Conservation (phyloP, 2,888 invertebrate species). For the Tinea trinotella region DNA sequence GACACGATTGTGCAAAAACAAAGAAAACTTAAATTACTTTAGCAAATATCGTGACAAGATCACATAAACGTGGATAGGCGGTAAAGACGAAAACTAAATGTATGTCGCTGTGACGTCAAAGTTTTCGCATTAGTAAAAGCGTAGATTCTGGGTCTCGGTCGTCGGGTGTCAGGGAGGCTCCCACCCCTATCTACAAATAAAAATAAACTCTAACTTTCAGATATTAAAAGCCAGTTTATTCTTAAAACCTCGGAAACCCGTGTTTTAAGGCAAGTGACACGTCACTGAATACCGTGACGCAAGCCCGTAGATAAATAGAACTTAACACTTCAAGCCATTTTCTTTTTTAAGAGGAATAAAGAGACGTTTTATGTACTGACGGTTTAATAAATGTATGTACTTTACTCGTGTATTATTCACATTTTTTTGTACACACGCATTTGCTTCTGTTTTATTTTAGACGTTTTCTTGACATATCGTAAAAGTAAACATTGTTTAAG, state of each 20-base stretch:
- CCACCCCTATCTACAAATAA: neutral
- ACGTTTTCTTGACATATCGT: neutral
- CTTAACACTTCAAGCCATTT: conserved; percentile 14
- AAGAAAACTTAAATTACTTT: conserved; percentile 14
- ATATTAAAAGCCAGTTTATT: neutral
- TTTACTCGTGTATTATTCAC: neutral
- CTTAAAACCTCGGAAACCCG: neutral
- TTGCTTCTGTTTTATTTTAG: neutral
- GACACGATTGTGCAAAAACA: neutral
- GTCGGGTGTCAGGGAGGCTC: conserved; percentile 27
- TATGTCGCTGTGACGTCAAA: conserved; percentile 55
- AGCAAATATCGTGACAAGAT: conserved; percentile 6
- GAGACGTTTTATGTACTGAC: conserved; percentile 19
- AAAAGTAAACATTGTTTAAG: neutral
- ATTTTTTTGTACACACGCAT: conserved; percentile 12
- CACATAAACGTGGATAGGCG: conserved; percentile 15
- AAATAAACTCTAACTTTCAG: neutral
- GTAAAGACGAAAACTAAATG: conserved; percentile 26
- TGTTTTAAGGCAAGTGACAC: conserved; percentile 12
- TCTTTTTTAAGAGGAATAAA: conserved; percentile 7
- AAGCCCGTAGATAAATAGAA: conserved; percentile 3
- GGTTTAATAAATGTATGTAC: neutral
- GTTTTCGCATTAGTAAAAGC: conserved; percentile 54
- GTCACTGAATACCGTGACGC: conserved; percentile 12
- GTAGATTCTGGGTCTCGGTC: conserved; percentile 54